Base-by-base conservation (phyloP, 1,140 invertebrate genomes). In the Archegozetes longisetosus region DNA sequence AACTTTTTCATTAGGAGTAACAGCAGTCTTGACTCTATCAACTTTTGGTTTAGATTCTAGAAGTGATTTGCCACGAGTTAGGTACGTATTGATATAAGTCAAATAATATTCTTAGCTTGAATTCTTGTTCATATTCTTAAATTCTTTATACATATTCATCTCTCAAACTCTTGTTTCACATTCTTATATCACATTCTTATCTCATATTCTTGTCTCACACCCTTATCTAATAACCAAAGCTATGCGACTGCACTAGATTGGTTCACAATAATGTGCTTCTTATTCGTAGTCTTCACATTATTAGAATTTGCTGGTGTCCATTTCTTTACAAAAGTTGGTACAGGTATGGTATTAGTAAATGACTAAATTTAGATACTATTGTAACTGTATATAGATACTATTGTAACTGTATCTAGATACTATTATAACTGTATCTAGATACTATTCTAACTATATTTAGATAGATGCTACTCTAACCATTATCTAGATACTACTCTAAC, bases 301-400 rank as follows among this genome's bases (percentile, higher is more conserved):
- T 73, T 94, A 3, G 88, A 95, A 71, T 95, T 93, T 66, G 90
- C 90, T 3, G 86, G 86, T 0, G 91, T 95, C 0, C 90, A 94
- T 74, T 94, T 93, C 70, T 93, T 91, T 67, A 92, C 88, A 0
- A 91, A 92, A 78, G 82, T 84, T 58, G 55, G 66, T 2, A 63
- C 60, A 13, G 65, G 65, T 57, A 57, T 53, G 17, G 53, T 59
- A 25, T 61, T 25, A 29, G n/a, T 49, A 40, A 29, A 3, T 27
- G 28, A 17, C 2, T n/a, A 62, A n/a, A 22, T 12, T n/a, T 17
- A 6, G 32, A 40, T 40, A 40, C 32, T 40, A 9, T 40, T 40
- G 32, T 6, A 9, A 17, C 32, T 40, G 6, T 40, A 40, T 9
- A 40, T 40, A 9, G 32, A 40, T 40, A 40, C 32, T 9, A 40